Conservation (phyloP, 2,797 vertebrate species). For the Psittacula echo region DNA sequence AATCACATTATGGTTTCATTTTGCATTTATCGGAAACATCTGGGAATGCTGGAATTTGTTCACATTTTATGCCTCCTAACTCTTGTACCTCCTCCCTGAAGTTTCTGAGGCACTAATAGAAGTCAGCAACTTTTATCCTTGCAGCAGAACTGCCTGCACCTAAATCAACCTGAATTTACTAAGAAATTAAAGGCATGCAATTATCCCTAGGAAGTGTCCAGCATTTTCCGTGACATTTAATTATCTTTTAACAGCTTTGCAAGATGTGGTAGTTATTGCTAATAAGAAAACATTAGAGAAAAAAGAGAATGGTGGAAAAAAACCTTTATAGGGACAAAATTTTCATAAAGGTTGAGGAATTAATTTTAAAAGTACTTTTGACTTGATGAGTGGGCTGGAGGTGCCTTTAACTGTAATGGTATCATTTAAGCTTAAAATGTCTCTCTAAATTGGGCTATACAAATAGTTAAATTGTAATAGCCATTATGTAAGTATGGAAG, state of each 20-base stretch:
- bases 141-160: neutral
- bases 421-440: neutral
- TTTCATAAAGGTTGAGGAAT: neutral
- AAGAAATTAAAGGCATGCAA: neutral
- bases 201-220: neutral
- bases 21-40: conserved; percentile 37
- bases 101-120: neutral
- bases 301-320: neutral
- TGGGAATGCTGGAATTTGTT: conserved; percentile 1
- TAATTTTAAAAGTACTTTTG: neutral
- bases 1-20: conserved; percentile 21
- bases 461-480: neutral
- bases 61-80: neutral
- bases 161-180: neutral
- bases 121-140: neutral
- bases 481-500: neutral
- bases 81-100: neutral
- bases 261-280: neutral
- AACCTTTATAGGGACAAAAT: neutral
- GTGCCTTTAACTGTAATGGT: neutral
- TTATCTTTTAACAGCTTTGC: neutral
- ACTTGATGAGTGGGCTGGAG: neutral
- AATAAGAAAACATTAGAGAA: neutral
- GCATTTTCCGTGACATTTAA: neutral
- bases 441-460: neutral